phyloP scores from a whole-genome alignment of 1,140 invertebrate genomes.

The Cepaea nemoralis region DNA sequence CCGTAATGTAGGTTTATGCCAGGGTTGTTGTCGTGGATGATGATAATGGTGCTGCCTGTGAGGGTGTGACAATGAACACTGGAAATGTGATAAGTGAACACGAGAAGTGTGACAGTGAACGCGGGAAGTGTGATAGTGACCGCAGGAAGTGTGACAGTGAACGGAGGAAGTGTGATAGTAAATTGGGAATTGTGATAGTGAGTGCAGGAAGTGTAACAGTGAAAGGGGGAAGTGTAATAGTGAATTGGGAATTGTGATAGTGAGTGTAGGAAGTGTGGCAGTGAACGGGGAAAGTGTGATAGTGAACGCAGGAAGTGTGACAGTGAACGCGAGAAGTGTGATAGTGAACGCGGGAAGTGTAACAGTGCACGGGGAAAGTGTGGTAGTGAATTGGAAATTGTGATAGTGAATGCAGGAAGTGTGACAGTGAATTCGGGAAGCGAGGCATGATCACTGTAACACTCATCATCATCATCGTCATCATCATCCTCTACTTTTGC shows the following conservation, averaged over 20 bases:
- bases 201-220: not conserved
- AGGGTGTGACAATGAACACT: not conserved
- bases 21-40: not conserved
- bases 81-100: too few species aligned
- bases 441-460: not conserved
- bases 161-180: not conserved
- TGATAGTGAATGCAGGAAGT: not conserved
- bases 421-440: too few species aligned
- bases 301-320: too few species aligned
- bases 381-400: not conserved
- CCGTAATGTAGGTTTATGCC: not conserved
- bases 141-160: too few species aligned
- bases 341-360: too few species aligned
- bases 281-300: too few species aligned
- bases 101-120: too few species aligned
- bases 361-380: not conserved
- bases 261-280: not conserved
- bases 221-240: not conserved
- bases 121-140: too few species aligned
- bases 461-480: not conserved
- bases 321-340: too few species aligned
- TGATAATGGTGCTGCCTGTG: not conserved
- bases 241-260: not conserved
- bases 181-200: not conserved
- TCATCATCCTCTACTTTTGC: too few species aligned